These are phyloP conservation scores for Drosophila tsacasi DNA, from an alignment of 1,140 invertebrate genomes.

Conservation along the genomic window DNA sequence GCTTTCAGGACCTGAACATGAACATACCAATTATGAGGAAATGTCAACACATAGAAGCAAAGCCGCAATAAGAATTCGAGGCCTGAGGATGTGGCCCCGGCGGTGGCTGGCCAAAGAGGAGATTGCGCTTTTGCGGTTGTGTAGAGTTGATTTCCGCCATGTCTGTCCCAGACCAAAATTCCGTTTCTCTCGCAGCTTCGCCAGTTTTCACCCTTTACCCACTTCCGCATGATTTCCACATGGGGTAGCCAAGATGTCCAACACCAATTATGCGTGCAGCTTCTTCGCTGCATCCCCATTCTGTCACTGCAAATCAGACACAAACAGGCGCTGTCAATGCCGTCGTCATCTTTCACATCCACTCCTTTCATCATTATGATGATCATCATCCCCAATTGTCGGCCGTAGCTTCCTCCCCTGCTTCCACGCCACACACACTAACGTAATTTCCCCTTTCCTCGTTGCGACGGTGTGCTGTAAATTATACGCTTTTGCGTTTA, in stretches of 20 bases:
- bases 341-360: conserved; percentile 17
- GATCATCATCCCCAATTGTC: conserved; percentile 14
- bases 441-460: conserved; percentile 6
- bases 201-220: conserved; percentile 3
- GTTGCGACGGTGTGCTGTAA: conserved; percentile 54
- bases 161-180: conserved; percentile 30
- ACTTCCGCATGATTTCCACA: conserved; percentile 9
- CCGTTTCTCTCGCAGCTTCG: background rate
- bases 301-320: conserved; percentile 40
- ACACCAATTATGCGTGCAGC: conserved; percentile 63
- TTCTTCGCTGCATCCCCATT: conserved; percentile 18
- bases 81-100: conserved; percentile 15
- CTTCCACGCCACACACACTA: conserved; percentile 14
- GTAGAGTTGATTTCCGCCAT: conserved; percentile 79
- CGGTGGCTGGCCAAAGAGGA: conserved; percentile 35
- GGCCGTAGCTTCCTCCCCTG: background rate
- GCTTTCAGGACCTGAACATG: conserved; percentile 17
- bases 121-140: conserved; percentile 79
- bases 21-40: conserved; percentile 68
- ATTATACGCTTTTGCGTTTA: conserved; percentile 77
- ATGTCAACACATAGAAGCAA: conserved; percentile 51
- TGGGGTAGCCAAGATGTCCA: conserved; percentile 54
- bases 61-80: conserved; percentile 8
- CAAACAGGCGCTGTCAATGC: conserved; percentile 70
- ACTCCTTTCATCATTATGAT: conserved; percentile 15